Evolutionary conservation across 2,113 vertebrate species (phyloP).

Genomic region (Quiscalus mexicanus): DNA sequence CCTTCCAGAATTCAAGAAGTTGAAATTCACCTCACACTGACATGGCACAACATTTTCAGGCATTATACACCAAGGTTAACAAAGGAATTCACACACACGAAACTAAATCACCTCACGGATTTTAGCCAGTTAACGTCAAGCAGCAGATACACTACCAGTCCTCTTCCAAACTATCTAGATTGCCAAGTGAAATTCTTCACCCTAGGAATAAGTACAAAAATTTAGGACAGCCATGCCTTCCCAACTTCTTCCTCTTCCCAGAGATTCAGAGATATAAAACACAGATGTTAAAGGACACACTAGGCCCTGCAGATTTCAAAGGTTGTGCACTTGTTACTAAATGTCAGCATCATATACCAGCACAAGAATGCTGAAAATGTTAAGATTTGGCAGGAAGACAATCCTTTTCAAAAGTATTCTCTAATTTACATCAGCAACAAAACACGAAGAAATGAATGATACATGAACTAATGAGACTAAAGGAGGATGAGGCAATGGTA

Average conservation of each 20-base stretch:
- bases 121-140: not conserved
- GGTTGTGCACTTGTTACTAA: not conserved
- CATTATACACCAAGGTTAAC: not conserved
- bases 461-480: not conserved
- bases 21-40: not conserved
- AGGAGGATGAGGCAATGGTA: constrained; percentile 5
- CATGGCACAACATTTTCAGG: not conserved
- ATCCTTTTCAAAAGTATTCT: not conserved
- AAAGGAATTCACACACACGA: not conserved
- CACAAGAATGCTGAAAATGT: not conserved
- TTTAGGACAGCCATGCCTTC: not conserved
- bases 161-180: not conserved
- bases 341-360: not conserved
- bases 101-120: not conserved
- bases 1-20: not conserved
- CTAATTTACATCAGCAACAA: not conserved
- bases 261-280: not conserved
- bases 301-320: not conserved
- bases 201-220: not conserved
- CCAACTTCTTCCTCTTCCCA: not conserved
- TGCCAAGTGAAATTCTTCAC: not conserved
- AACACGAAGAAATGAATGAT: constrained; percentile 2
- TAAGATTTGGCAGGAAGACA: not conserved
- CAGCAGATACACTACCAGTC: not conserved
- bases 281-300: not conserved